These are phyloP conservation scores for Hippopotamyrus pictus DNA, from an alignment of 2,797 vertebrate species.

Conservation along the genomic window DNA sequence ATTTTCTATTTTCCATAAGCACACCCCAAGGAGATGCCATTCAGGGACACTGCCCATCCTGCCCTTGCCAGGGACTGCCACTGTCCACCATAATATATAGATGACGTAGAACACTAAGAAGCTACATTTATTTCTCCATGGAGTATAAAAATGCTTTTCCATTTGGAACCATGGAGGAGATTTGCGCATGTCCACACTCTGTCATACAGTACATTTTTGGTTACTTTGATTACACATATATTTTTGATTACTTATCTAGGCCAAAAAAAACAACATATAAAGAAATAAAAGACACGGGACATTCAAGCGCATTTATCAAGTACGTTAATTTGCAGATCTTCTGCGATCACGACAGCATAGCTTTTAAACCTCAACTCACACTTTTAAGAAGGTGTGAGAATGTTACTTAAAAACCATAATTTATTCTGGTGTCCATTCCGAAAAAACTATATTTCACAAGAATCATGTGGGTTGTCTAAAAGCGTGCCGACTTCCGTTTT, in stretches of 20 bases:
- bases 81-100: not conserved
- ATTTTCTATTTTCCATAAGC: not conserved
- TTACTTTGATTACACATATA: too few species aligned
- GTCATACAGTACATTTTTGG: not conserved
- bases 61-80: not conserved
- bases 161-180: not conserved
- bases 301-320: not conserved
- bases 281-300: not conserved
- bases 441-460: not conserved
- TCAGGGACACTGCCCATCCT: not conserved
- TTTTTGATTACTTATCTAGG: not conserved
- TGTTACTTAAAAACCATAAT: not conserved
- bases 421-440: not conserved
- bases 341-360: not conserved
- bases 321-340: not conserved
- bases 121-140: not conserved
- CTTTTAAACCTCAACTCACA: not conserved
- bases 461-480: not conserved
- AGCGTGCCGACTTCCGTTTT: not conserved
- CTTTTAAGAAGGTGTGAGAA: not conserved
- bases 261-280: not conserved
- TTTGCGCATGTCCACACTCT: not conserved
- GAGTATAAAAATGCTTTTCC: not conserved
- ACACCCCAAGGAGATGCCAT: not conserved
- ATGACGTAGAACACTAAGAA: not conserved